Conservation (phyloP, 2,888 invertebrate species). For the Cancer borealis region DNA sequence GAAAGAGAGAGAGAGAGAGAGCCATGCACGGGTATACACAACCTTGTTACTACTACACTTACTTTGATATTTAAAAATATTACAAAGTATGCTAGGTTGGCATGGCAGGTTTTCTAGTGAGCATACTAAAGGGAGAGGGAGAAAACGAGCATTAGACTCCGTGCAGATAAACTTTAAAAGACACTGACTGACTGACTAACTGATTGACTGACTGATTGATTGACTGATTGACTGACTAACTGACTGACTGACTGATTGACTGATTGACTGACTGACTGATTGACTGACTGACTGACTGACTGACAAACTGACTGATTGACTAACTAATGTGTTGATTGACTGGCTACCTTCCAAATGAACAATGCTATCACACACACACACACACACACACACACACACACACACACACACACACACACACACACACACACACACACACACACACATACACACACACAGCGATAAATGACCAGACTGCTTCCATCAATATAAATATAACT, state of each 20-base stretch:
- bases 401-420: not conserved
- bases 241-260: constrained; percentile 6
- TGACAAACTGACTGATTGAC: not conserved
- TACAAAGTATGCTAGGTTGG: constrained; percentile 76
- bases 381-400: too few species aligned
- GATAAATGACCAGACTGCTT: too few species aligned
- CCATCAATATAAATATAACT: too few species aligned
- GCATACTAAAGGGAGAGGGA: constrained; percentile 69
- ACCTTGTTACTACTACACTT: constrained; percentile 57
- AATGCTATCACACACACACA: too few species aligned
- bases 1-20: not conserved
- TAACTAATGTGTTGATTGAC: too few species aligned
- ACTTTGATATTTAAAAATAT: constrained; percentile 76
- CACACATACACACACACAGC: not conserved
- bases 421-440: not conserved
- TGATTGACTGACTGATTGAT: not conserved
- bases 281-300: not conserved
- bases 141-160: constrained; percentile 69
- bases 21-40: constrained; percentile 12
- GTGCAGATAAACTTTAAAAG: constrained; percentile 49
- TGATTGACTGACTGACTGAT: not conserved
- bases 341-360: too few species aligned
- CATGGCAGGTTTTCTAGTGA: constrained; percentile 74
- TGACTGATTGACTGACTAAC: not conserved
- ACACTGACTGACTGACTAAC: not conserved